Evolutionary conservation across 2,888 invertebrate species (phyloP).

Genomic region (Clunio marinus): DNA sequence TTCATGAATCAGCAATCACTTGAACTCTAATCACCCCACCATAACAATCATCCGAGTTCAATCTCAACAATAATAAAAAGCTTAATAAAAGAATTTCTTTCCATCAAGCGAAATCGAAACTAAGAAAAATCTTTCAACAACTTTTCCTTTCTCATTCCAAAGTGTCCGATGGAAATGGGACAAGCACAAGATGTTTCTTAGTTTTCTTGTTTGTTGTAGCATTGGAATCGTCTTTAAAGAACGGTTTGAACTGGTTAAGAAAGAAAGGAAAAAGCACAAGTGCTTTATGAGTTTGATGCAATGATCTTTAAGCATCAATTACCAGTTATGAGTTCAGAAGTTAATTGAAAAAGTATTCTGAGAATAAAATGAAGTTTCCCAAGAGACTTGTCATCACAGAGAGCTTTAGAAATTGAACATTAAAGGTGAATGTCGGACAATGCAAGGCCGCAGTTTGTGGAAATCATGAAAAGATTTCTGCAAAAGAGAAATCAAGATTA

Average conservation of each 20-base stretch:
- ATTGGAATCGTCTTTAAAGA: constrained; percentile 30
- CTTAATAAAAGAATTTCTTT: too few relatives aligned
- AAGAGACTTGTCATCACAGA: neutral
- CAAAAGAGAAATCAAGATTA: constrained; percentile 2
- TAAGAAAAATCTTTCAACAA: constrained; percentile 5
- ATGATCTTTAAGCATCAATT: constrained; percentile 23
- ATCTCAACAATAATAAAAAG: too few relatives aligned
- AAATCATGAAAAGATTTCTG: too few relatives aligned
- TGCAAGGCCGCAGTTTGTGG: constrained; percentile 33
- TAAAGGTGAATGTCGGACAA: constrained; percentile 25
- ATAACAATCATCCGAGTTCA: too few relatives aligned
- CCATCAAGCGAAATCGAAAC: neutral
- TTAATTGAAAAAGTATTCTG: neutral
- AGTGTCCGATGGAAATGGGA: constrained; percentile 13
- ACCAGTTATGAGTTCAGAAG: neutral
- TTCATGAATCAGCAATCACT: too few relatives aligned
- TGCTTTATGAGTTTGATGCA: constrained; percentile 4
- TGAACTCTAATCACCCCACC: too few relatives aligned
- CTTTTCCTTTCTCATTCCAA: constrained; percentile 34
- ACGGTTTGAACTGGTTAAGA: neutral
- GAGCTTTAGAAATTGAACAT: neutral
- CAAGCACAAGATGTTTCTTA: neutral
- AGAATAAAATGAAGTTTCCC: too few relatives aligned
- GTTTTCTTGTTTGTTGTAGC: constrained; percentile 19
- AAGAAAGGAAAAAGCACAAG: constrained; percentile 16